These are phyloP conservation scores for Nemopilema nomurai DNA, from an alignment of 30 jellyfish, hydroid and myxozoan species.

Conservation along the genomic window DNA sequence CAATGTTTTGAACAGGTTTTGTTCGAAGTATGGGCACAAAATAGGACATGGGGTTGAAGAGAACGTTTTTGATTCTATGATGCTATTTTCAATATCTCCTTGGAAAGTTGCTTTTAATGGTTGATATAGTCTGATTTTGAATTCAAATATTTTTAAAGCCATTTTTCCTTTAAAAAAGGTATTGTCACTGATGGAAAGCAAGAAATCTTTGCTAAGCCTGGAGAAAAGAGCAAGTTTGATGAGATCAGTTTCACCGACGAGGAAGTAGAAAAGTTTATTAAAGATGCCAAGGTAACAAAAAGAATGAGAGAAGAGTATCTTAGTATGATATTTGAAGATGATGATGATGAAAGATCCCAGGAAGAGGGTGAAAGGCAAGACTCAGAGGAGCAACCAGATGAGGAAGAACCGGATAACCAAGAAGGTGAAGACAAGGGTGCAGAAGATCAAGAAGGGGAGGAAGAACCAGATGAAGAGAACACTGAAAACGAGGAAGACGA, in stretches of 20 bases:
- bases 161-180: not conserved
- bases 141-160: not conserved
- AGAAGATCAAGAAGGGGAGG: conserved; percentile 32
- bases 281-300: conserved; percentile 37
- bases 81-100: not conserved
- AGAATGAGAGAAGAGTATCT: conserved; percentile 22
- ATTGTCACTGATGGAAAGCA: conserved; percentile 82
- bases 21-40: too few species aligned
- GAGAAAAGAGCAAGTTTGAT: conserved; percentile 62
- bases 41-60: too few species aligned
- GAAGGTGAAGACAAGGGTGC: conserved; percentile 32
- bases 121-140: too few species aligned
- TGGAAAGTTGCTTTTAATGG: not conserved
- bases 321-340: conserved; percentile 35
- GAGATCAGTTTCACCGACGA: conserved; percentile 22
- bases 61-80: too few species aligned
- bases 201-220: conserved; percentile 73
- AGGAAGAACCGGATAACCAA: not conserved
- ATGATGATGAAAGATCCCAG: conserved; percentile 36
- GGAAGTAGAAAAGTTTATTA: conserved; percentile 33
- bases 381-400: conserved; percentile 5
- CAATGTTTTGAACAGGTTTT: too few species aligned
- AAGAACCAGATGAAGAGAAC: conserved; percentile 4
- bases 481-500: conserved; percentile 13
- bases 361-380: conserved; percentile 36